phyloP scores from a whole-genome alignment of 2,797 vertebrate species.

The Malurus splendens region DNA sequence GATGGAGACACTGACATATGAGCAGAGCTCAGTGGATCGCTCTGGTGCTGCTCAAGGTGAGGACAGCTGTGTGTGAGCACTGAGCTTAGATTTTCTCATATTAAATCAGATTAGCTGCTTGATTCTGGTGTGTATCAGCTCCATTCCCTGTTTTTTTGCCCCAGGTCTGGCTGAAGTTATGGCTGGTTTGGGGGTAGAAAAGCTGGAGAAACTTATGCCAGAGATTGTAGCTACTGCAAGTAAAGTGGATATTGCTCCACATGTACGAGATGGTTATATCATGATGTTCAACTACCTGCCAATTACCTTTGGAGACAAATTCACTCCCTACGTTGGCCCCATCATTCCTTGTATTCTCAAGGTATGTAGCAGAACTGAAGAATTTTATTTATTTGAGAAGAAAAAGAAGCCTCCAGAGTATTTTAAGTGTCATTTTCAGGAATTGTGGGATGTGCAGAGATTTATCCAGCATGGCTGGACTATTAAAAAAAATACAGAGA shows the following conservation, averaged over 20 bases:
- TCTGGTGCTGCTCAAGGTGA: conserved; percentile 95
- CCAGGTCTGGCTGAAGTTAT: conserved; percentile 95
- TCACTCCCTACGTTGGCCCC: conserved; percentile 95
- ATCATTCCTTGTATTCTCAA: conserved; percentile 98
- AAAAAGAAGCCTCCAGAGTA: background rate
- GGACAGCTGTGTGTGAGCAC: background rate
- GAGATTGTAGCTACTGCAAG: conserved; percentile 96
- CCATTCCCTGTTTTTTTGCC: background rate
- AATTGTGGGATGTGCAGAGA: background rate
- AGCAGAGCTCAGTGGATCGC: conserved; percentile 97
- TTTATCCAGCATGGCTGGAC: background rate
- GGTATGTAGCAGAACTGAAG: conserved; percentile 68
- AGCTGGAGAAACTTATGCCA: conserved; percentile 97
- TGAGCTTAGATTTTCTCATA: background rate
- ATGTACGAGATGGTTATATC: conserved; percentile 97
- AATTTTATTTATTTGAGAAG: background rate
- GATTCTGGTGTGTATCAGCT: background rate
- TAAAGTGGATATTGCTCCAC: conserved; percentile 95
- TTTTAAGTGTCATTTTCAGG: background rate
- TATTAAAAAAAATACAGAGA: background rate
- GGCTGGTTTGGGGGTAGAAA: conserved; percentile 95
- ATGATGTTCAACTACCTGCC: conserved; percentile 99
- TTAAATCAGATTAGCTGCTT: background rate
- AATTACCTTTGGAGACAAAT: conserved; percentile 94
- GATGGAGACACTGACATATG: conserved; percentile 95